These are phyloP conservation scores for Octodon degus DNA, from an alignment of 2,113 vertebrate species.

Conservation along the genomic window DNA sequence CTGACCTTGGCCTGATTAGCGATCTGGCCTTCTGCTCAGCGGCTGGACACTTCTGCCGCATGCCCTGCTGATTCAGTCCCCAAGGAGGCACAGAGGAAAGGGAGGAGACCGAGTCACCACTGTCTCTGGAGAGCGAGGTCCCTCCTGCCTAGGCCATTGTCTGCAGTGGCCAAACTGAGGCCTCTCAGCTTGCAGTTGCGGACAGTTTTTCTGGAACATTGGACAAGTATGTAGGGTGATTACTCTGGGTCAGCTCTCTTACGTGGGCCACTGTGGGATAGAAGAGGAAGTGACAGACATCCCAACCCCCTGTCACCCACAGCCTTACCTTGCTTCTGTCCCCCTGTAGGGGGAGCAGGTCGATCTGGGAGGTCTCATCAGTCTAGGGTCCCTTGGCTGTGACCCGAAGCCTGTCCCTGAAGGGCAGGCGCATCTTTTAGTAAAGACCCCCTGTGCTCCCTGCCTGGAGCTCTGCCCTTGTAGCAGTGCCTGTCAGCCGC, in stretches of 20 bases:
- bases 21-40: not conserved
- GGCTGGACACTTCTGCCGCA: not conserved
- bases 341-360: not conserved
- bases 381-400: not conserved
- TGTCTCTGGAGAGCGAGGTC: not conserved
- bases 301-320: not conserved
- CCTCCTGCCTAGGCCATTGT: not conserved
- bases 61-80: not conserved
- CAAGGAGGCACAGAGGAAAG: conserved; percentile 8
- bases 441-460: not conserved
- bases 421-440: not conserved
- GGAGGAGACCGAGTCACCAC: not conserved
- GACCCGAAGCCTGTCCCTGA: not conserved
- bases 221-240: not conserved
- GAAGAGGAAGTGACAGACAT: not conserved
- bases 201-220: not conserved
- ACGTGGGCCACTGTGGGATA: fast-evolving
- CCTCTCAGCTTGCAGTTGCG: not conserved
- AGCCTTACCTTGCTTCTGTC: not conserved
- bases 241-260: not conserved
- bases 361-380: not conserved
- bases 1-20: conserved; percentile 41
- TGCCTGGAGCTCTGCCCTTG: not conserved
- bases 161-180: not conserved
- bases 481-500: not conserved